Evolutionary conservation across 2,797 vertebrate species (phyloP).

Genomic region (Macroramphosus scolopax): DNA sequence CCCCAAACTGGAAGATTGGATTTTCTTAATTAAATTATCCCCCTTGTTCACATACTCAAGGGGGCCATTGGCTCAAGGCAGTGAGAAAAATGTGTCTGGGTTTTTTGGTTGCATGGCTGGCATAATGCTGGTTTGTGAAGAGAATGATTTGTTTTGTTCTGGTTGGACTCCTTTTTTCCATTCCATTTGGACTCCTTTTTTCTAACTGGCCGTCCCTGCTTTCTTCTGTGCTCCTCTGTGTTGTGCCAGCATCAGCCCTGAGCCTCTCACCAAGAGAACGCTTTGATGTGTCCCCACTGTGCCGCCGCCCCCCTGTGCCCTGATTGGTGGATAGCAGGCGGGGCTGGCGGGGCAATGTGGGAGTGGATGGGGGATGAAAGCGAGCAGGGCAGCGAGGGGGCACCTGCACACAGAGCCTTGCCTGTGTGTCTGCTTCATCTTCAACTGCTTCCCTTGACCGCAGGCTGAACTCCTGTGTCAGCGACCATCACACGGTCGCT

Average conservation of each 20-base stretch:
- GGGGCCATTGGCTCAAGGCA: slow-evolving; percentile 85
- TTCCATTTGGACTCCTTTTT: slow-evolving; percentile 81
- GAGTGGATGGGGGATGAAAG: slow-evolving; percentile 93
- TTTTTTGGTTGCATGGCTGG: slow-evolving; percentile 78
- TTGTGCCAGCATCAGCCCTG: slow-evolving; percentile 92
- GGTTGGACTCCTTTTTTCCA: slow-evolving; percentile 84
- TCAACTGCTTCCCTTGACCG: slow-evolving; percentile 88
- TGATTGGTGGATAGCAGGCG: slow-evolving; percentile 86
- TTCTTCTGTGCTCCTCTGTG: slow-evolving; percentile 85
- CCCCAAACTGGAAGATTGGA: slow-evolving; percentile 85
- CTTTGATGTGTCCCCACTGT: slow-evolving; percentile 96
- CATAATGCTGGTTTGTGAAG: slow-evolving; percentile 81
- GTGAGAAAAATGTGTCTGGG: slow-evolving; percentile 89
- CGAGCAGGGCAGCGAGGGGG: slow-evolving; percentile 81
- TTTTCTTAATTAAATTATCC: slow-evolving; percentile 89
- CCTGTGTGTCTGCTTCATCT: slow-evolving; percentile 87
- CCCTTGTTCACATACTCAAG: slow-evolving; percentile 98
- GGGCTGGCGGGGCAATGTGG: slow-evolving; percentile 88
- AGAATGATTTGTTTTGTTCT: slow-evolving; percentile 95
- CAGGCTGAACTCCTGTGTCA: slow-evolving; percentile 79
- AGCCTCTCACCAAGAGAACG: slow-evolving; percentile 85
- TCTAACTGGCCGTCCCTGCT: slow-evolving; percentile 81
- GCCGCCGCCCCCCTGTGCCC: slow-evolving; percentile 83
- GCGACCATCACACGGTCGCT: slow-evolving; percentile 78
- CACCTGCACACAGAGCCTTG: slow-evolving; percentile 90